Conservation (phyloP, 2,113 vertebrate genomes). For the Rhinopomastus cyanomelas region DNA sequence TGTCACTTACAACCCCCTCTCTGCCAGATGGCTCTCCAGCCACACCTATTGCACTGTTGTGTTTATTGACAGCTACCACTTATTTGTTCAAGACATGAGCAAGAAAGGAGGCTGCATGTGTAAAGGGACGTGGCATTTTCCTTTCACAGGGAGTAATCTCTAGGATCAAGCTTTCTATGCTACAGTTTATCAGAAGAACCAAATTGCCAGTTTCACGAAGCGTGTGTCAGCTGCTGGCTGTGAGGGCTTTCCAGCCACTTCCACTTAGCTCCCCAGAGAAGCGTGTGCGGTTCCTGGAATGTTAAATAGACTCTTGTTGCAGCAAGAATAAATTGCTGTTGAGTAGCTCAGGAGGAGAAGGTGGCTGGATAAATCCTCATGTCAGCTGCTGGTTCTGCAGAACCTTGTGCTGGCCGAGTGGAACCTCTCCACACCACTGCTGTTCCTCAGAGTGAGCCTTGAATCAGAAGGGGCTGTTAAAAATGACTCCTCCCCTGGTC, state of each 20-base stretch:
- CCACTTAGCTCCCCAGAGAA: not conserved
- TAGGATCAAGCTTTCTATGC: not conserved
- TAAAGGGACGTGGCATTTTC: not conserved
- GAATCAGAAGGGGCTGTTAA: not conserved
- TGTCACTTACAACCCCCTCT: no score
- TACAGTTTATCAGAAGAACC: not conserved
- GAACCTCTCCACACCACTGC: not conserved
- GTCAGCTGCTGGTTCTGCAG: not conserved
- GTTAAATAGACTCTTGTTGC: not conserved
- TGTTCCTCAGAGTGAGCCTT: not conserved
- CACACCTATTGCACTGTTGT: no score
- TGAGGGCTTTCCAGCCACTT: not conserved
- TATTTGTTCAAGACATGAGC: not conserved
- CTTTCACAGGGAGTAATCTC: not conserved
- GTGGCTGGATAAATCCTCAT: not conserved
- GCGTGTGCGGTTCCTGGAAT: not conserved
- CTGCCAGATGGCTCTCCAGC: no score
- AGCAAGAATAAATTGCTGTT: not conserved
- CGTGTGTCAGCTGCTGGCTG: not conserved
- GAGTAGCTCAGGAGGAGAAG: not conserved
- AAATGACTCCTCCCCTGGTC: not conserved
- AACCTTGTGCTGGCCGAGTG: not conserved
- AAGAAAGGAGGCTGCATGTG: rapidly evolving
- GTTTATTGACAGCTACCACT: not conserved
- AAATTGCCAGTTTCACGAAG: not conserved